Evolutionary conservation across 2,888 invertebrate species (phyloP).

Genomic region (Agrilus mali): DNA sequence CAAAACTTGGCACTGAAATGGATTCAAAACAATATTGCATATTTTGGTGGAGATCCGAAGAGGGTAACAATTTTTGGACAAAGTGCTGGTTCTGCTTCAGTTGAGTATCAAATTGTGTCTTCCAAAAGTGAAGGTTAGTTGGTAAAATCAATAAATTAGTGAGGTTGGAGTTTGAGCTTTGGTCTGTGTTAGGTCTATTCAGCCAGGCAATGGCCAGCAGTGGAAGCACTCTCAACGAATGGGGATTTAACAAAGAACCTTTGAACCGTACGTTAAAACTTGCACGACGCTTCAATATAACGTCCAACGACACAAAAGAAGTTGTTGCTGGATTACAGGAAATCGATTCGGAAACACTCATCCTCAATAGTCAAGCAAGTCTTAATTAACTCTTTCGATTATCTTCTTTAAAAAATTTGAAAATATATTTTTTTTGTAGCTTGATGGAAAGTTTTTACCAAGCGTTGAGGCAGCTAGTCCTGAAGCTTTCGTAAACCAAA

Average conservation of each 20-base stretch:
- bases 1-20: constrained; percentile 10
- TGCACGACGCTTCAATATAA: neutral
- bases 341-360: no score
- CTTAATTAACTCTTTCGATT: no score
- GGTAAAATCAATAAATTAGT: neutral
- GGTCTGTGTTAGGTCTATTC: constrained; percentile 11
- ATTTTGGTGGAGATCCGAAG: constrained; percentile 13
- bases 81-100: constrained; percentile 13
- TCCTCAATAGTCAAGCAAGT: no score
- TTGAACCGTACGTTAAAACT: constrained; percentile 8
- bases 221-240: constrained; percentile 11
- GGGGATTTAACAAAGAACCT: constrained; percentile 9
- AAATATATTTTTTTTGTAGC: no score
- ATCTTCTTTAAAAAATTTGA: no score
- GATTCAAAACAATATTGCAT: constrained; percentile 10
- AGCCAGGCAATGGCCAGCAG: constrained; percentile 13
- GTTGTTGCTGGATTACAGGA: no score
- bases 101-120: constrained; percentile 10
- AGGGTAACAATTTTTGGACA: constrained; percentile 12
- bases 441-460: neutral
- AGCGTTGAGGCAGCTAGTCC: neutral
- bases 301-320: no score
- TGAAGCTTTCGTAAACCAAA: neutral
- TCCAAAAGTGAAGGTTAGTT: neutral
- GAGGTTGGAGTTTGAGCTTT: neutral